These are phyloP conservation scores for Passer domesticus DNA, from an alignment of 2,113 vertebrate genomes.

Conservation along the genomic window DNA sequence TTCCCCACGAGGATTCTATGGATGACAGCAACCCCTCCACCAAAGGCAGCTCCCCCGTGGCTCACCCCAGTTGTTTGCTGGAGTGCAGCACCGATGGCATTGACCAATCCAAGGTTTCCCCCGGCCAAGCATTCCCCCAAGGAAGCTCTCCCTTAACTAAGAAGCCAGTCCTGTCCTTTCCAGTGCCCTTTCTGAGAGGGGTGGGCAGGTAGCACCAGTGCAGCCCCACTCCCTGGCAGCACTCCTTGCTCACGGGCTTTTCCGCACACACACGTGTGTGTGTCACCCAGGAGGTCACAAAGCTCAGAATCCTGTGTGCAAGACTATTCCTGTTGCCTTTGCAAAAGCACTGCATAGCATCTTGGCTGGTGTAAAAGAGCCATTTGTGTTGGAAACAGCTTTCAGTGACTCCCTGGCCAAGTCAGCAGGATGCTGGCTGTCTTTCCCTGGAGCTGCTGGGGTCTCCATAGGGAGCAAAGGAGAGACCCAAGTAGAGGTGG, in stretches of 20 bases:
- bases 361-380: neutral
- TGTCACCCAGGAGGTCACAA: neutral
- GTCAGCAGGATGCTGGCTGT: neutral
- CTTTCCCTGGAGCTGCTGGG: neutral
- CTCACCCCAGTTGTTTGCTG: neutral
- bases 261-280: rapidly evolving
- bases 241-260: neutral
- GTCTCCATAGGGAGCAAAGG: neutral
- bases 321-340: neutral
- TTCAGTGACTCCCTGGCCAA: neutral
- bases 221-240: rapidly evolving
- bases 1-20: neutral
- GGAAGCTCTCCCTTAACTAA: rapidly evolving
- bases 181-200: neutral
- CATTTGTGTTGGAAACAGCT: neutral
- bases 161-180: neutral
- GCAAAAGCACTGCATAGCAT: rapidly evolving
- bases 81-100: rapidly evolving
- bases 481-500: neutral
- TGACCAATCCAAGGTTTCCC: neutral
- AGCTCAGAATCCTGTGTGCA: neutral
- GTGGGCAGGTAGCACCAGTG: rapidly evolving
- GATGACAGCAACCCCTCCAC: neutral
- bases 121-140: neutral
- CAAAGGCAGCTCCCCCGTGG: rapidly evolving